A percentile compares a stretch with the other conserved stretches of the same genome.
Evolutionary conservation across 2,797 vertebrate species (phyloP).

Genomic region (Chromis chromis): DNA sequence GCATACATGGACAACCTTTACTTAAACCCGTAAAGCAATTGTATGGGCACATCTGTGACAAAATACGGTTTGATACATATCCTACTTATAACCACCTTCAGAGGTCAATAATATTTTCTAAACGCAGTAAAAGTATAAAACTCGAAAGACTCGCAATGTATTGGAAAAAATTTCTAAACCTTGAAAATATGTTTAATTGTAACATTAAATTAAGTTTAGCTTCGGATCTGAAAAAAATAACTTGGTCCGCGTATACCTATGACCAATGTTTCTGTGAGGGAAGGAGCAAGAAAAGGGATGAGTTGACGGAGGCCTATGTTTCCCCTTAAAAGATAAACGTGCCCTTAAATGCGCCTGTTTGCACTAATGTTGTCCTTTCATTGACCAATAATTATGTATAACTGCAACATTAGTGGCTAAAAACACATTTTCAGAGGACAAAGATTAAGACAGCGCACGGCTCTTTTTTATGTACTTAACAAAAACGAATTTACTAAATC

Average conservation of each 20-base stretch:
- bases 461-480: too few relatives aligned
- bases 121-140: background rate
- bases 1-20: constrained; percentile 61
- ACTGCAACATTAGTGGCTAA: background rate
- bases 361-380: too few relatives aligned
- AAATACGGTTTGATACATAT: too few relatives aligned
- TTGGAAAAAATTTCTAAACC: background rate
- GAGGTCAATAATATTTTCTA: background rate
- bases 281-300: background rate
- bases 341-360: background rate
- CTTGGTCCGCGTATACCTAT: background rate
- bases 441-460: background rate
- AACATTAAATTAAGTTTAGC: background rate
- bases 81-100: background rate
- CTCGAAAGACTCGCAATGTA: background rate
- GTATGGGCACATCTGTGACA: background rate
- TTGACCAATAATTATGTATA: too few relatives aligned
- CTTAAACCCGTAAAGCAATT: constrained; percentile 25
- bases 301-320: background rate
- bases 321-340: background rate
- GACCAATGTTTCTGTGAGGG: constrained; percentile 1
- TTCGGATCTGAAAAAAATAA: background rate
- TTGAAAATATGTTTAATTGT: background rate
- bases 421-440: background rate
- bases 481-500: too few relatives aligned